Percentiles rank a stretch among this genome's conserved stretches.
phyloP scores from a whole-genome alignment of 2,888 invertebrate species.

The Entomobrya multifasciata region DNA sequence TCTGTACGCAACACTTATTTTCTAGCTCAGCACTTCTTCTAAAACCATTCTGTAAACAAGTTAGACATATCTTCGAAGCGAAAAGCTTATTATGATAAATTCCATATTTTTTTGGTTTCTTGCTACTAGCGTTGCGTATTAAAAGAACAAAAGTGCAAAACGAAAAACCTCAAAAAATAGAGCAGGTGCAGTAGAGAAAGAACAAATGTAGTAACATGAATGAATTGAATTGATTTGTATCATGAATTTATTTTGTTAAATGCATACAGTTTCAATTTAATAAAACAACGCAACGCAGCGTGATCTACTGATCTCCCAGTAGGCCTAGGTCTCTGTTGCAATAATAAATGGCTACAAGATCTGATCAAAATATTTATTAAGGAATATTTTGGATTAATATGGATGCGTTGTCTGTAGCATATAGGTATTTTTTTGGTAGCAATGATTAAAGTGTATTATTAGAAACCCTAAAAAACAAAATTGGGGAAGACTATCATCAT shows the following conservation, averaged over 20 bases:
- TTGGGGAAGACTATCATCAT: constrained; percentile 47
- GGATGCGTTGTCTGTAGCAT: background rate
- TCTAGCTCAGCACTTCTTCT: constrained; percentile 63
- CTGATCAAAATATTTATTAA: background rate
- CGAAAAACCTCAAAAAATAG: background rate
- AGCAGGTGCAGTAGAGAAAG: constrained; percentile 17
- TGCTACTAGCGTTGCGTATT: constrained; percentile 46
- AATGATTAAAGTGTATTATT: background rate
- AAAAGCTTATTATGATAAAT: constrained; percentile 30
- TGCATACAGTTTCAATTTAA: background rate
- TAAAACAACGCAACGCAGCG: background rate
- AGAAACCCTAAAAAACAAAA: constrained; percentile 49
- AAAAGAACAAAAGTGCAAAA: background rate
- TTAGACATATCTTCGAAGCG: constrained; percentile 48
- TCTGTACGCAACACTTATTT: constrained; percentile 73
- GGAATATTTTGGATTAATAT: background rate
- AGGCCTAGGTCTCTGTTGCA: constrained; percentile 28
- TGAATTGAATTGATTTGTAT: constrained; percentile 61
- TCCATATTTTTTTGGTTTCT: constrained; percentile 45
- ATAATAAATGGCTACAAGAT: background rate
- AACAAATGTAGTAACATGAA: constrained; percentile 62
- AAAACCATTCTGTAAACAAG: constrained; percentile 62
- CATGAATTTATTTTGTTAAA: too few relatives aligned
- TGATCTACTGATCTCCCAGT: constrained; percentile 41
- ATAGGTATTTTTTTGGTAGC: background rate